A percentile compares a stretch with the other conserved stretches of the same genome.
Evolutionary conservation across 1,140 invertebrate species (phyloP).

Genomic region (Rhagoletis pomonella): DNA sequence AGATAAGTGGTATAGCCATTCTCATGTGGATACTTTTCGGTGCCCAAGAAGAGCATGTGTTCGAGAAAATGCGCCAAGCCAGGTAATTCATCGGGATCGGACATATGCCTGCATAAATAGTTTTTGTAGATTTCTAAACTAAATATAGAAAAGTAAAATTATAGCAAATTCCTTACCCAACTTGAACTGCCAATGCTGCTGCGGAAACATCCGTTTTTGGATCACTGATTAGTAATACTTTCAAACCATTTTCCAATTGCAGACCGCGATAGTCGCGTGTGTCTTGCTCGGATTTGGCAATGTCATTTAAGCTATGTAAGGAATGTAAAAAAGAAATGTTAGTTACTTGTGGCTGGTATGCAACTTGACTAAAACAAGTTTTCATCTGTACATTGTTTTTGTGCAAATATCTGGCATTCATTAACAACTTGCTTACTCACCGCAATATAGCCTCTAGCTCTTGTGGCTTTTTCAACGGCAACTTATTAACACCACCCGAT

Average conservation of each 20-base stretch:
- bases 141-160: constrained; percentile 54
- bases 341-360: not conserved
- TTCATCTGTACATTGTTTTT: not conserved
- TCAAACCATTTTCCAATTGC: constrained; percentile 88
- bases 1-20: constrained; percentile 95
- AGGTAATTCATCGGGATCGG: constrained; percentile 90
- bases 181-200: constrained; percentile 86
- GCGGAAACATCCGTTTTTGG: constrained; percentile 94
- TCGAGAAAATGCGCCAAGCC: constrained; percentile 98
- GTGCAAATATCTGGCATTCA: not conserved
- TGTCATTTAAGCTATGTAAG: constrained; percentile 68
- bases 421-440: not conserved
- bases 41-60: constrained; percentile 98
- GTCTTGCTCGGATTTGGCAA: constrained; percentile 71
- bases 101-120: constrained; percentile 77
- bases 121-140: not conserved
- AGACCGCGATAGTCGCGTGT: constrained; percentile 80
- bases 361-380: not conserved
- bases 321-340: not conserved
- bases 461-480: constrained; percentile 42
- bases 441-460: constrained; percentile 14
- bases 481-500: constrained; percentile 30
- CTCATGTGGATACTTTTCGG: constrained; percentile 94
- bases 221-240: constrained; percentile 93
- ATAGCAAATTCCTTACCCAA: constrained; percentile 78